Percentiles rank a stretch among this genome's conserved stretches.
phyloP scores from a whole-genome alignment of 2,113 vertebrate species.

The Vulpes ferrilata region DNA sequence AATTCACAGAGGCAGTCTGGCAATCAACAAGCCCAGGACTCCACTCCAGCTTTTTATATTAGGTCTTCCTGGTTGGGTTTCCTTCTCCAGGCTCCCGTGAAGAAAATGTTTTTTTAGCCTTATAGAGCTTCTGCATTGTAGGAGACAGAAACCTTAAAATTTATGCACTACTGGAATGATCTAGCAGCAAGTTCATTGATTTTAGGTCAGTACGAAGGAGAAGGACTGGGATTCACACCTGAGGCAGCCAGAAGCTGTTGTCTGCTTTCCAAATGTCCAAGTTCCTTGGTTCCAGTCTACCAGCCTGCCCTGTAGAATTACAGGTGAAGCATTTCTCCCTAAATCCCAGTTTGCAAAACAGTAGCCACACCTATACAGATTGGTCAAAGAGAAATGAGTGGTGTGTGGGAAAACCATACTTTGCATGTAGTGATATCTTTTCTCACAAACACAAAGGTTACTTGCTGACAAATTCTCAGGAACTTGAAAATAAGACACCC shows the following conservation, averaged over 20 bases:
- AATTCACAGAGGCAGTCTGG: background rate
- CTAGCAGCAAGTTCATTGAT: background rate
- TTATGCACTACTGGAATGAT: background rate
- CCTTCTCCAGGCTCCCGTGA: background rate
- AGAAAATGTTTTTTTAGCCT: background rate
- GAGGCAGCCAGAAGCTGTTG: background rate
- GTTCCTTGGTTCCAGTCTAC: background rate
- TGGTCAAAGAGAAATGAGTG: too few relatives aligned
- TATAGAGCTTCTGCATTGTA: background rate
- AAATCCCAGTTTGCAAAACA: background rate
- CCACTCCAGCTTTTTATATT: background rate
- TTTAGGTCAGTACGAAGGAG: background rate
- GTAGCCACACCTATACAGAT: background rate
- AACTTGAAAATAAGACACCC: background rate
- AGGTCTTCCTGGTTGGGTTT: background rate
- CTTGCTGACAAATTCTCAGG: background rate
- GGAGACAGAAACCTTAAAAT: background rate
- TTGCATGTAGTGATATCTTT: background rate
- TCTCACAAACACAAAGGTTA: background rate
- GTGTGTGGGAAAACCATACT: fast-evolving
- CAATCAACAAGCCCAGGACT: background rate
- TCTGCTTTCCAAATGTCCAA: background rate
- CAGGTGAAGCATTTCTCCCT: background rate
- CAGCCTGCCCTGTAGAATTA: background rate
- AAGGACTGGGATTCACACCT: background rate